Conservation (phyloP, 2,797 vertebrate genomes). For the Sebastes diploproa region DNA sequence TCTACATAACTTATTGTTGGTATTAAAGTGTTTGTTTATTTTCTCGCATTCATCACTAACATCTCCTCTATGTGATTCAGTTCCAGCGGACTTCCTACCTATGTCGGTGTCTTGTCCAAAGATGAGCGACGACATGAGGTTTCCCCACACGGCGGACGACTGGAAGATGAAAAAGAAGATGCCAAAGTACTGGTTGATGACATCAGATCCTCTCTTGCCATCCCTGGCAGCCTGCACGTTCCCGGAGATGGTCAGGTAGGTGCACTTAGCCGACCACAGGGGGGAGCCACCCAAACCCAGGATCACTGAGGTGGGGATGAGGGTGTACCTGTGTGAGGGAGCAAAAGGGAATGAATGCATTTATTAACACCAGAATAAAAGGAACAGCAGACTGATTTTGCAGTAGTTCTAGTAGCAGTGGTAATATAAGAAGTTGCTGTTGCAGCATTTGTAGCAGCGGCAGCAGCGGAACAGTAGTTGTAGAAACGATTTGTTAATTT, state of each 20-base stretch:
- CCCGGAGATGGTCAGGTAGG: conserved; percentile 91
- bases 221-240: conserved; percentile 77
- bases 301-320: conserved; percentile 91
- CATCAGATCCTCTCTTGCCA: conserved; percentile 80
- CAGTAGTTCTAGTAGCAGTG: not conserved
- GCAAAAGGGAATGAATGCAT: no score
- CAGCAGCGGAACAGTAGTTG: not conserved
- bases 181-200: conserved; percentile 94
- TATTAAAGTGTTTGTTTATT: not conserved
- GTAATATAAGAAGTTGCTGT: not conserved
- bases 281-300: conserved; percentile 92
- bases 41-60: not conserved
- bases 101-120: conserved; percentile 82
- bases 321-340: conserved; percentile 85
- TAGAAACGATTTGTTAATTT: not conserved
- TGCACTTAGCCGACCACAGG: conserved; percentile 94
- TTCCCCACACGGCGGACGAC: conserved; percentile 93
- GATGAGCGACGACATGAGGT: conserved; percentile 95
- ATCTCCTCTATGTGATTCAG: not conserved
- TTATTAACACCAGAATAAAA: not conserved
- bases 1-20: no score
- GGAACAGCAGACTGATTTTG: not conserved
- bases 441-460: not conserved
- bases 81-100: conserved; percentile 68
- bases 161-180: conserved; percentile 96